phyloP scores from a whole-genome alignment of 2,888 invertebrate genomes.

The Alentia gelatinosa region DNA sequence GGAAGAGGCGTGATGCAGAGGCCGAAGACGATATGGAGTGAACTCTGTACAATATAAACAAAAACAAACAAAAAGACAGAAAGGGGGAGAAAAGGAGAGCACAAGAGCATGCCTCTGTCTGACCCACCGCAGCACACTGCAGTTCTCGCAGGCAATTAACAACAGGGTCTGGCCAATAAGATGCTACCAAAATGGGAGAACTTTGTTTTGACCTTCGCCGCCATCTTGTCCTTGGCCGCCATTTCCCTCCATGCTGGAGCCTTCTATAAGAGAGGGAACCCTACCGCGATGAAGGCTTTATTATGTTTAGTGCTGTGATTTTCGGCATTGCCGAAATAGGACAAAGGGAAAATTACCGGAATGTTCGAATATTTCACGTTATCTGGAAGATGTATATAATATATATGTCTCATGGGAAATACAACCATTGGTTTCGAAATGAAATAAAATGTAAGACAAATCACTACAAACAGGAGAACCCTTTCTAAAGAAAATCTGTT shows the following conservation, averaged over 20 bases:
- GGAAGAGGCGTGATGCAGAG: constrained; percentile 57
- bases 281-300: neutral
- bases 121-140: neutral
- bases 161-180: neutral
- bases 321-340: too few species aligned
- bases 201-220: neutral
- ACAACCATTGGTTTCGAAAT: too few species aligned
- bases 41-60: neutral
- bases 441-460: too few species aligned
- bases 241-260: neutral
- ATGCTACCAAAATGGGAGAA: neutral
- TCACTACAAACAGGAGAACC: neutral
- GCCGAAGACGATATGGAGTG: constrained; percentile 29
- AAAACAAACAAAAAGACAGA: neutral
- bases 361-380: too few species aligned
- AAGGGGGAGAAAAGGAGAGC: neutral
- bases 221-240: constrained; percentile 1
- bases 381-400: too few species aligned
- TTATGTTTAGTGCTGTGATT: neutral
- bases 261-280: neutral
- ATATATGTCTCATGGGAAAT: too few species aligned
- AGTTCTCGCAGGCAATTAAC: neutral
- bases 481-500: neutral
- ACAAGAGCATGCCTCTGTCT: neutral
- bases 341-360: too few species aligned